These are phyloP conservation scores for Subanguina moxae DNA, from an alignment of 1,140 invertebrate genomes.

Conservation along the genomic window DNA sequence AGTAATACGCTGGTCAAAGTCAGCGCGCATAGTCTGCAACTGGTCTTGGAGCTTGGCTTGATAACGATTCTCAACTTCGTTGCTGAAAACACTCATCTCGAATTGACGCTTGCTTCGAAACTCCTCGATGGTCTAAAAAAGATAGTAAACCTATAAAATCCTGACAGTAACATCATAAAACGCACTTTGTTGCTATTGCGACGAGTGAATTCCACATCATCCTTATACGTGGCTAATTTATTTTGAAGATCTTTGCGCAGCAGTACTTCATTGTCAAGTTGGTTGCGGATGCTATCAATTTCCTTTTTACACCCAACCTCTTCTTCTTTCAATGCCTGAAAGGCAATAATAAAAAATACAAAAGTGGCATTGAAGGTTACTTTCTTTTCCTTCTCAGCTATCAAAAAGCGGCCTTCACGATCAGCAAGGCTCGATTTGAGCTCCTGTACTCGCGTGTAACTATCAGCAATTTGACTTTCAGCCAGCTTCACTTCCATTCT, in stretches of 20 bases:
- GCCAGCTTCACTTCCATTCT: background rate
- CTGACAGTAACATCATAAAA: slow-evolving; percentile 53
- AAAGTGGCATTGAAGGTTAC: too few species aligned
- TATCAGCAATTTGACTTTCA: too few species aligned
- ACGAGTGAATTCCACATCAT: slow-evolving; percentile 70
- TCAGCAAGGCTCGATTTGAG: too few species aligned
- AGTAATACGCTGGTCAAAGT: slow-evolving; percentile 80
- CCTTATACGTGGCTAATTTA: slow-evolving; percentile 78
- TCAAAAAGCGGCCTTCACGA: too few species aligned
- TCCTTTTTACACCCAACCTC: background rate
- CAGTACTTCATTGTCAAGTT: slow-evolving; percentile 84
- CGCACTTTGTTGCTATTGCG: slow-evolving; percentile 69
- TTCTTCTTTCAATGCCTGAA: slow-evolving; percentile 69
- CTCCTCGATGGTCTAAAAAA: slow-evolving; percentile 77
- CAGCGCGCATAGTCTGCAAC: slow-evolving; percentile 80
- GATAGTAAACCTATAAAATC: background rate
- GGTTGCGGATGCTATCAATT: slow-evolving; percentile 73
- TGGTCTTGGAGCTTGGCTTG: slow-evolving; percentile 85
- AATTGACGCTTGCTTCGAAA: slow-evolving; percentile 72
- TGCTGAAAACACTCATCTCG: slow-evolving; percentile 75
- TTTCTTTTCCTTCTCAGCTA: too few species aligned
- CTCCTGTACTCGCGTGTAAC: too few species aligned
- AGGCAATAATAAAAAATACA: too few species aligned
- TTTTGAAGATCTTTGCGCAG: slow-evolving; percentile 87
- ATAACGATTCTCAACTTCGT: slow-evolving; percentile 81